Percentiles rank a stretch among this genome's conserved stretches.
phyloP scores from a whole-genome alignment of 2,888 invertebrate genomes.

The Habrosyne pyritoides region DNA sequence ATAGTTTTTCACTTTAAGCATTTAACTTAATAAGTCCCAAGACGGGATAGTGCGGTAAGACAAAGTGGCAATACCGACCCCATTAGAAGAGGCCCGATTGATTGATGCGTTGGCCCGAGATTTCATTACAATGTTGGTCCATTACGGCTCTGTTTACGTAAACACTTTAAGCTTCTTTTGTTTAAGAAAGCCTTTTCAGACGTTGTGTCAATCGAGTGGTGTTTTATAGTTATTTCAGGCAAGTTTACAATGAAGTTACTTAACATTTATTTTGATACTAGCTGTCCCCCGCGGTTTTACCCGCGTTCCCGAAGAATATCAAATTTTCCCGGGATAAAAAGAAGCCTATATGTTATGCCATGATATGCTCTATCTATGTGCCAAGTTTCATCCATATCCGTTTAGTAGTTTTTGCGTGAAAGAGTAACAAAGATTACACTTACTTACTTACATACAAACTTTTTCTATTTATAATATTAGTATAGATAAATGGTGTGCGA shows the following conservation, averaged over 20 bases:
- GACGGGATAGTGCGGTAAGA: conserved; percentile 25
- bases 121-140: conserved; percentile 49
- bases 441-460: no score
- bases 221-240: not conserved
- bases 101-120: conserved; percentile 46
- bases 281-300: no score
- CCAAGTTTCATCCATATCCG: no score
- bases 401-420: no score
- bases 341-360: no score
- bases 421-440: no score
- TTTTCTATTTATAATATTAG: no score
- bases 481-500: no score
- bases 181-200: conserved; percentile 13
- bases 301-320: no score
- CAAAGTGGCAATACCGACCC: conserved; percentile 41
- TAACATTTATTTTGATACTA: no score
- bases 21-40: conserved; percentile 31
- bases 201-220: not conserved
- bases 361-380: no score
- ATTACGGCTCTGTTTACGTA: conserved; percentile 46
- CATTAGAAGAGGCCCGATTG: conserved; percentile 44
- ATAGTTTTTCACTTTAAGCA: conserved; percentile 2
- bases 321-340: no score
- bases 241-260: not conserved
- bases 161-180: conserved; percentile 39